A percentile compares a stretch with the other conserved stretches of the same genome.
These are phyloP conservation scores for Austrofundulus limnaeus DNA, from an alignment of 2,113 vertebrate genomes.

Conservation along the genomic window DNA sequence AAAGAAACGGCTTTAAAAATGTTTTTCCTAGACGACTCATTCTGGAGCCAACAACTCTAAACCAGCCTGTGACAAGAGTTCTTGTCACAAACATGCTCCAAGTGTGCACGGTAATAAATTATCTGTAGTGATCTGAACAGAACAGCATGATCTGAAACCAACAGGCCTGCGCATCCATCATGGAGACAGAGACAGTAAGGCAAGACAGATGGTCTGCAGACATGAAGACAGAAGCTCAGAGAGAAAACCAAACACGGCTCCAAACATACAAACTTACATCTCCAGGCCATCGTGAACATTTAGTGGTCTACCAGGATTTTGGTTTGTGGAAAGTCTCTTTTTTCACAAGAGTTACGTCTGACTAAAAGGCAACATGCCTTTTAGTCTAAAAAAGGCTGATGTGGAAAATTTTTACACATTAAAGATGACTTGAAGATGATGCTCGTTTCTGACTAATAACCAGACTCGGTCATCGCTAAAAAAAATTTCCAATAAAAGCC, in stretches of 20 bases:
- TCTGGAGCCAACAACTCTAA: not conserved
- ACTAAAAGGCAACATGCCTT: conserved; percentile 11
- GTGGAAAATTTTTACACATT: not conserved
- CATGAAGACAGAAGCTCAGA: conserved; percentile 51
- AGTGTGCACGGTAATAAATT: conserved; percentile 14
- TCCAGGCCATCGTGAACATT: conserved; percentile 19
- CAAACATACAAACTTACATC: conserved; percentile 53
- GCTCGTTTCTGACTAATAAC: too few relatives aligned
- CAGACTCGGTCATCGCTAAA: too few relatives aligned
- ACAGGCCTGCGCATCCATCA: conserved; percentile 23
- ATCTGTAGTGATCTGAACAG: conserved; percentile 23
- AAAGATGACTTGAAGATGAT: too few relatives aligned
- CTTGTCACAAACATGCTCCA: not conserved
- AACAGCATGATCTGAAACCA: conserved; percentile 26
- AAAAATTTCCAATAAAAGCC: too few relatives aligned
- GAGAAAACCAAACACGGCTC: conserved; percentile 59
- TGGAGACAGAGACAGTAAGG: conserved; percentile 43
- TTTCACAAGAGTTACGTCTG: conserved; percentile 23
- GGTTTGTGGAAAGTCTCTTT: conserved; percentile 43
- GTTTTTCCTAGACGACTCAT: not conserved
- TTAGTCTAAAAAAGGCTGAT: not conserved
- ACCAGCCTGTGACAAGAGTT: not conserved
- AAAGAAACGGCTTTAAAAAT: conserved; percentile 1
- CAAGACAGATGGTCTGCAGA: conserved; percentile 59
- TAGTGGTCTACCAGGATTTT: conserved; percentile 68